Conservation (phyloP, 2,113 vertebrate genomes). For the Lampris incognitus region DNA sequence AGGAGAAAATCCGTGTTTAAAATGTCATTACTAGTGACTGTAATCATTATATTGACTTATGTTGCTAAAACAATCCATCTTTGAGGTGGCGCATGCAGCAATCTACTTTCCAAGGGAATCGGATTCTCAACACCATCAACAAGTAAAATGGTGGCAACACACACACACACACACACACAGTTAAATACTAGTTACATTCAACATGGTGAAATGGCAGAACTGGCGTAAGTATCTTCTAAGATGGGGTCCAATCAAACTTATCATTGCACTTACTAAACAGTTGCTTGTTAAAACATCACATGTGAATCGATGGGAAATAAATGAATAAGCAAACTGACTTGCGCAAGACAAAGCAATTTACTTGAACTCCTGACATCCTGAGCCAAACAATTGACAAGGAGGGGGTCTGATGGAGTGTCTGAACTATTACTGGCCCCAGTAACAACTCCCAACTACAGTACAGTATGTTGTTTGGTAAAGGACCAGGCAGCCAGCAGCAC, state of each 20-base stretch:
- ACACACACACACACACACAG: neutral
- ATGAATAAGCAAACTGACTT: too few species aligned
- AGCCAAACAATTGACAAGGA: neutral
- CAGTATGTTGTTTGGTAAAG: neutral
- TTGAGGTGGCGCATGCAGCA: conserved; percentile 31
- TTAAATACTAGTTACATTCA: neutral
- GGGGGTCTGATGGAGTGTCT: neutral
- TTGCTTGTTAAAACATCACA: too few species aligned
- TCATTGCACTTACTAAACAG: too few species aligned
- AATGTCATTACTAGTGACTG: too few species aligned
- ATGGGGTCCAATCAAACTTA: too few species aligned
- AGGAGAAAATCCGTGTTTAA: too few species aligned
- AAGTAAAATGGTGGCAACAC: too few species aligned
- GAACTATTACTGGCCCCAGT: neutral
- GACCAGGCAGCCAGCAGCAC: conserved; percentile 8
- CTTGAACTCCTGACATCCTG: neutral
- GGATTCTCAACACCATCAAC: too few species aligned
- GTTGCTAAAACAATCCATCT: conserved; percentile 36
- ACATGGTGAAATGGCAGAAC: neutral
- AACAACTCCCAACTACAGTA: neutral
- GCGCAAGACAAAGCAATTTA: neutral
- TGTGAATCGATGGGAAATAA: neutral
- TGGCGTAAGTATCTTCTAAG: too few species aligned
- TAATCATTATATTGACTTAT: too few species aligned
- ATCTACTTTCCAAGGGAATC: too few species aligned